phyloP scores from a whole-genome alignment of 2,888 invertebrate genomes.

The Tetragnatha montana region DNA sequence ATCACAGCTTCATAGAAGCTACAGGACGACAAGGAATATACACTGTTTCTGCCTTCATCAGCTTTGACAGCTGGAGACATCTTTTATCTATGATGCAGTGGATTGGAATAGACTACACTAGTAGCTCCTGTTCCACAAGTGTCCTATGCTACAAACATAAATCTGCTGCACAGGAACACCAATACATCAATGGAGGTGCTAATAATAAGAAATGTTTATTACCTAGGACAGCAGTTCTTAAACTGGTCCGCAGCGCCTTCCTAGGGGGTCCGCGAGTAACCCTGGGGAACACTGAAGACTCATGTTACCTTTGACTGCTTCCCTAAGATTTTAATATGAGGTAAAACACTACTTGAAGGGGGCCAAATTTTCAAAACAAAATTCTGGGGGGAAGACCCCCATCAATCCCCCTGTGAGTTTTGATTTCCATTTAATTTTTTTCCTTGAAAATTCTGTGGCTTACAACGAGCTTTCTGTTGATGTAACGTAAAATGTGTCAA shows the following conservation, averaged over 20 bases:
- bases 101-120: slow-evolving; percentile 48
- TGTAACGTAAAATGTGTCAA: slow-evolving; percentile 1
- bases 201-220: slow-evolving; percentile 6
- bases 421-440: too few relatives aligned
- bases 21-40: slow-evolving; percentile 68
- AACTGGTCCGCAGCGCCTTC: too few relatives aligned
- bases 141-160: slow-evolving; percentile 6
- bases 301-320: too few relatives aligned
- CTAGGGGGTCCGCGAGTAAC: slow-evolving; percentile 31
- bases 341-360: slow-evolving; percentile 55
- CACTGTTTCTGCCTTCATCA: slow-evolving; percentile 52
- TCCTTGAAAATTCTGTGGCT: too few relatives aligned
- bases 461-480: slow-evolving; percentile 1
- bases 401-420: slow-evolving; percentile 50
- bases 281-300: too few relatives aligned
- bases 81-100: slow-evolving; percentile 54
- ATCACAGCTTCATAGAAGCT: slow-evolving; percentile 50
- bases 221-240: too few relatives aligned
- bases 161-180: neutral
- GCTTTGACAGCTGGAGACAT: slow-evolving; percentile 50
- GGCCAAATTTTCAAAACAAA: slow-evolving; percentile 35
- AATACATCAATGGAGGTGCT: neutral
- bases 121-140: slow-evolving; percentile 51
- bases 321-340: too few relatives aligned
- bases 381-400: slow-evolving; percentile 62